These are phyloP conservation scores for Oncorhynchus mykiss DNA, from an alignment of 2,113 vertebrate genomes.

Conservation along the genomic window DNA sequence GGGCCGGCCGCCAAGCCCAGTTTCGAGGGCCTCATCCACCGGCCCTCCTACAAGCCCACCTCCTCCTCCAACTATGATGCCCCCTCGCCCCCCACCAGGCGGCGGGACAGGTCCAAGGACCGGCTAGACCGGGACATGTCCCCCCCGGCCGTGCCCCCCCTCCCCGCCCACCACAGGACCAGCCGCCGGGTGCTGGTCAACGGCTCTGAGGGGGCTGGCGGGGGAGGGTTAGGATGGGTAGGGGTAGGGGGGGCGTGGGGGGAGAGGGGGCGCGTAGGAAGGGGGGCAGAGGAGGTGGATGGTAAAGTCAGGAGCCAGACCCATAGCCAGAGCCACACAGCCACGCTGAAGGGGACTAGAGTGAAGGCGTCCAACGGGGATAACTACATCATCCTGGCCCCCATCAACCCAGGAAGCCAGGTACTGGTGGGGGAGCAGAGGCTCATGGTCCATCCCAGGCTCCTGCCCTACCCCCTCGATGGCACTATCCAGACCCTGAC, in stretches of 20 bases:
- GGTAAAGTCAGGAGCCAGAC: conserved; percentile 64
- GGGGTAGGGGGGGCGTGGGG: conserved; percentile 74
- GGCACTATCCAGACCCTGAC: not conserved
- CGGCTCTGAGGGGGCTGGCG: conserved; percentile 56
- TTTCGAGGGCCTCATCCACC: conserved; percentile 72
- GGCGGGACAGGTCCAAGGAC: conserved; percentile 67
- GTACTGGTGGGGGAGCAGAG: conserved; percentile 56
- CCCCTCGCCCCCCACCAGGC: conserved; percentile 59
- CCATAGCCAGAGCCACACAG: conserved; percentile 66
- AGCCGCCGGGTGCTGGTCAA: conserved; percentile 81
- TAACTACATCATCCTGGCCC: conserved; percentile 92
- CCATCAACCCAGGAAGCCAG: conserved; percentile 81
- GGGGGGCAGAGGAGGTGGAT: conserved; percentile 49
- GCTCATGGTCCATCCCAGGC: not conserved
- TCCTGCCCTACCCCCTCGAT: conserved; percentile 44
- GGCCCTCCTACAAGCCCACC: conserved; percentile 65
- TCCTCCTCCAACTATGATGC: conserved; percentile 67
- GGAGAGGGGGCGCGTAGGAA: conserved; percentile 48
- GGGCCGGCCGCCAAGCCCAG: conserved; percentile 78
- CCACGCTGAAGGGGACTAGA: conserved; percentile 67
- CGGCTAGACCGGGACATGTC: conserved; percentile 73
- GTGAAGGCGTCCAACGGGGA: conserved; percentile 80
- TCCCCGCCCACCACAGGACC: conserved; percentile 79
- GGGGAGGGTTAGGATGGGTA: conserved; percentile 46
- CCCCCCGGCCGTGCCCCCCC: conserved; percentile 61